These are phyloP conservation scores for Melieria crassipennis DNA, from an alignment of 2,888 invertebrate species.

Conservation along the genomic window DNA sequence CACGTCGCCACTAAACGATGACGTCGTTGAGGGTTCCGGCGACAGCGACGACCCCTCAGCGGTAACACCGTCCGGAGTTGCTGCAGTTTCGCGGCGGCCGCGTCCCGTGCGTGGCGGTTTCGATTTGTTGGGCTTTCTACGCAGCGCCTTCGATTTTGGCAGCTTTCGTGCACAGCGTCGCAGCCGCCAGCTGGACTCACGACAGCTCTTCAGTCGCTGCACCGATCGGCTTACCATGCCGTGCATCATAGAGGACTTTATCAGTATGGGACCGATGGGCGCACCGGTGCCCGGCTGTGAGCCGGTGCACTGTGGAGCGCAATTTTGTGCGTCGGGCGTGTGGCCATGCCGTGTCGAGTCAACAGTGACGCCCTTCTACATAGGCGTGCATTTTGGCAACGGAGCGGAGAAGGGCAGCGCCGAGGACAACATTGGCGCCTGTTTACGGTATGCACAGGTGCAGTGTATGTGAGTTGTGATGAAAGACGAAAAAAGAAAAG, in stretches of 20 bases:
- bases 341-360: conserved; percentile 74
- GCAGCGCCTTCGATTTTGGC: conserved; percentile 56
- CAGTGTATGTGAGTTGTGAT: conserved; percentile 68
- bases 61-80: conserved; percentile 37
- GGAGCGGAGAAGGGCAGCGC: conserved; percentile 74
- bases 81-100: conserved; percentile 51
- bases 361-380: conserved; percentile 79
- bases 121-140: conserved; percentile 60
- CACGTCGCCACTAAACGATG: conserved; percentile 52
- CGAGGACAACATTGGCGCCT: conserved; percentile 85
- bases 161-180: conserved; percentile 40
- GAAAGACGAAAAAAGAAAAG: conserved; percentile 7
- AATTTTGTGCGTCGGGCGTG: conserved; percentile 72
- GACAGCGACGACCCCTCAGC: conserved; percentile 54
- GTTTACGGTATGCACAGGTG: conserved; percentile 77
- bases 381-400: conserved; percentile 81
- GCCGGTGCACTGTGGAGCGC: conserved; percentile 80
- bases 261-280: conserved; percentile 66
- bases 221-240: conserved; percentile 81
- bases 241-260: conserved; percentile 85
- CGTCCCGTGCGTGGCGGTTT: conserved; percentile 60
- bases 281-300: conserved; percentile 70
- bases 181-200: conserved; percentile 40
- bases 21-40: conserved; percentile 70
- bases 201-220: conserved; percentile 67